Base-by-base conservation (phyloP, 2,113 vertebrate species). In the Parotia lawesii region DNA sequence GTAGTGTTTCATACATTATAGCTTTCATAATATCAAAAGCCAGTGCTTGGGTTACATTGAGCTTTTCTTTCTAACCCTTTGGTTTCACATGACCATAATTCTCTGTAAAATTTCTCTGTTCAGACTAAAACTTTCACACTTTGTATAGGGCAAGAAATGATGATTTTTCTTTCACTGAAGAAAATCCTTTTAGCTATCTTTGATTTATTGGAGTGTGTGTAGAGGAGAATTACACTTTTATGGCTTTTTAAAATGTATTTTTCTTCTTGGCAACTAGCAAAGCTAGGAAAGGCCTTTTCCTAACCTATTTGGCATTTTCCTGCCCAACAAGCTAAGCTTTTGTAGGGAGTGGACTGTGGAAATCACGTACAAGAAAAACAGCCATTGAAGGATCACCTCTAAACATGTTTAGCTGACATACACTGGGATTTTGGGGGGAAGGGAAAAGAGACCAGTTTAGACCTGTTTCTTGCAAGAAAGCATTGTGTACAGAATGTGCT, bases 131-230 rank as follows among this genome's bases (percentile, higher is more conserved):
- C 78, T 87, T 96, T 87, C 89, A 87, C 87, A 84, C 85, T 94
- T 95, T 76, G 60, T 94, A 86, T 70, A 91, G 93, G 79, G 92
- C 89, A 96, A 95, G 76, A 88, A 95, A 96, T 86, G 92, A 93
- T 93, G 94, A 89, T 96, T 96, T 95, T 96, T 95, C 91, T 95
- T 96, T 92, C 89, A 90, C 92, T 90, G 95, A 81, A 94, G 92
- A 96, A 96, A 96, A 94, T 96, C 95, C 94, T 96, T 96, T 96
- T 93, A 96, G 96, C 94, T 95, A 93, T 95, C 94, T 94, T 93
- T 95, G 96, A 96, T 96, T 95, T 96, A 96, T 95, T 94, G 61
- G 94, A 87, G 92, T 93, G 80, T 90, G 86, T 92, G 92, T 92
- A 95, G 53, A 53, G 76, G 60, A 93, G 89, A 94, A 96, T 94